Evolutionary conservation across 30 jellyfish, hydroid and myxozoan species (phyloP).

Genomic region (Cassiopea andromeda): DNA sequence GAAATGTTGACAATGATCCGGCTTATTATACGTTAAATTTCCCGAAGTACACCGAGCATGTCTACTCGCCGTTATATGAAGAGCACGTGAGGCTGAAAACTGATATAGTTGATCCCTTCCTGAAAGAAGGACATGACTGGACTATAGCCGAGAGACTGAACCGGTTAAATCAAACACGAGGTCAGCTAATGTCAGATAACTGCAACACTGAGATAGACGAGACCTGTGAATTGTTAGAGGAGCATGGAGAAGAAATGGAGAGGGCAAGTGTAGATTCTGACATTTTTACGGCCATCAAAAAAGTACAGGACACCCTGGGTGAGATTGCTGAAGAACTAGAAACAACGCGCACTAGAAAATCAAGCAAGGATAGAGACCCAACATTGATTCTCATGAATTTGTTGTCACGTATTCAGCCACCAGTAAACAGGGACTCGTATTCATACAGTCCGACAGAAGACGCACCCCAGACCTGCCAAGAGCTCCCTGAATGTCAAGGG

Average conservation of each 20-base stretch:
- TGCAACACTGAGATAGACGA: conserved; percentile 3
- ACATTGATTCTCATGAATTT: conserved; percentile 72
- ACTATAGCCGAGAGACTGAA: conserved; percentile 50
- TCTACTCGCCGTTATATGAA: conserved; percentile 65
- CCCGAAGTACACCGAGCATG: conserved; percentile 67
- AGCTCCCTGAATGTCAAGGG: neutral
- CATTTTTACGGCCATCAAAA: conserved; percentile 55
- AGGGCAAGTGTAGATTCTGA: conserved; percentile 30
- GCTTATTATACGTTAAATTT: conserved; percentile 63
- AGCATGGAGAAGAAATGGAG: conserved; percentile 33
- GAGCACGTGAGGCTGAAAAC: conserved; percentile 20
- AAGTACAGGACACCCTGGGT: conserved; percentile 83
- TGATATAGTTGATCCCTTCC: neutral
- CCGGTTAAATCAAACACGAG: conserved; percentile 58
- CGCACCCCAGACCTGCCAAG: conserved; percentile 25
- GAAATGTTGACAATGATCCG: conserved; percentile 19
- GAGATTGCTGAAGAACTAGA: conserved; percentile 83
- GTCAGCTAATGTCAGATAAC: conserved; percentile 29
- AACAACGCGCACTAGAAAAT: conserved; percentile 47
- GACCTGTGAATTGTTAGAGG: conserved; percentile 15
- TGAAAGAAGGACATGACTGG: conserved; percentile 36
- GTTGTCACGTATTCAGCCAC: conserved; percentile 87
- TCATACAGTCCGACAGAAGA: conserved; percentile 54
- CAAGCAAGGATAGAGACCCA: conserved; percentile 79
- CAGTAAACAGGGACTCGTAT: conserved; percentile 72